These are phyloP conservation scores for Alligator sinensis DNA, from an alignment of 2,113 vertebrate species.

Conservation along the genomic window DNA sequence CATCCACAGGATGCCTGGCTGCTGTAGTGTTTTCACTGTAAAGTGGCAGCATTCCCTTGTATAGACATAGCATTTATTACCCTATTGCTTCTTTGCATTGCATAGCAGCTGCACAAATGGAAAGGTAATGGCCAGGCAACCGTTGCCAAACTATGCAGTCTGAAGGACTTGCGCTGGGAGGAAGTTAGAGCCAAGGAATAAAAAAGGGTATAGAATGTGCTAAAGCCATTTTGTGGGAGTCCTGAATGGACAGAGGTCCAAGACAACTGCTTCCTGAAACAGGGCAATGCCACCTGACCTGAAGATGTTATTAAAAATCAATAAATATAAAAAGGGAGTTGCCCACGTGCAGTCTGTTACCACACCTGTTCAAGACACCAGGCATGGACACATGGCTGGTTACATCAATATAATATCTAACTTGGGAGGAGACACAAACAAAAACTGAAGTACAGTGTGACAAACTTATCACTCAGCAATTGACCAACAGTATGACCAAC, in stretches of 20 bases:
- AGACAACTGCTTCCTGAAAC: background rate
- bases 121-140: background rate
- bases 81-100: no score
- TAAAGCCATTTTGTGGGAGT: background rate
- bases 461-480: background rate
- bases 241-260: background rate
- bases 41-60: no score
- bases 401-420: conserved; percentile 6
- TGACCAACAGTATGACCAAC: background rate
- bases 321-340: background rate
- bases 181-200: background rate
- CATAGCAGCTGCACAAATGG: background rate
- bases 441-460: background rate
- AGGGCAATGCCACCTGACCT: background rate
- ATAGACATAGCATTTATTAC: no score
- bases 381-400: conserved; percentile 30
- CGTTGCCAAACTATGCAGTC: background rate
- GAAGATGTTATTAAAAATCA: background rate
- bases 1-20: no score
- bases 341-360: background rate
- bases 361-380: conserved; percentile 29
- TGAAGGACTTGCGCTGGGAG: background rate
- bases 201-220: background rate
- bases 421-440: background rate
- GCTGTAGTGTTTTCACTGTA: no score